Evolutionary conservation across 1,140 invertebrate genomes (phyloP), one percentile per base, ranked within the genome.

Genomic region (Acromyrmex charruanus): DNA sequence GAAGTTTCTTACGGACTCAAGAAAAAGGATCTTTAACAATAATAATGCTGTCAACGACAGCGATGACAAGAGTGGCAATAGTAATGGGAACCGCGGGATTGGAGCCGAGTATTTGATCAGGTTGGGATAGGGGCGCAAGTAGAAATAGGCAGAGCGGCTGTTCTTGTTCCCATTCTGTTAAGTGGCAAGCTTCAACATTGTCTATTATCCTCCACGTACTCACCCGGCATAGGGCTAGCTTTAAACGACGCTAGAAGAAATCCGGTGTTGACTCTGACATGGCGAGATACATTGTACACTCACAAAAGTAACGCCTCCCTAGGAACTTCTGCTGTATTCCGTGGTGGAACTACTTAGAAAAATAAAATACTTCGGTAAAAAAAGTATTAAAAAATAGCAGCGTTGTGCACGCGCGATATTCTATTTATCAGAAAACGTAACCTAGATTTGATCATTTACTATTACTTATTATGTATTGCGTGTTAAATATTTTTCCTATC

Each of bases 161-260:
- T 90, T 94, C 88, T 90, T 91, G 92, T 95, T 95, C 94, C 94
- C 94, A 95, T 94, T 94, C 92, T 92, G 88, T 89, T 93, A 91
- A 89, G 93, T 91, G 92, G 88, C 90, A 88, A 93, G 89, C 89
- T 90, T 91, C 87, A 77, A 53, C 77, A 89, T 90, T 93, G 88
- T 92, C 92, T 93, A 93, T 91, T 89, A 91, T 91, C 61, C 88
- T 71, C 51, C 53, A 75, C 71, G 87, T 68, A 79, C 63, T 92
- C 87, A 75, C 86, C 72, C 89, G 85, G 75, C 91, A 82, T 69
- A 68, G 77, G 77, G 72, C 58, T 71, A 44, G 72, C 65, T 86
- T 86, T 90, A 88, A 84, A 90, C 69, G 88, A 58, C 2, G 51
- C 25, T 35, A 75, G 59, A 86, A 81, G 84, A 72, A 77, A 25